phyloP scores from a whole-genome alignment of 2,888 invertebrate species.

The Ophion ellenae region DNA sequence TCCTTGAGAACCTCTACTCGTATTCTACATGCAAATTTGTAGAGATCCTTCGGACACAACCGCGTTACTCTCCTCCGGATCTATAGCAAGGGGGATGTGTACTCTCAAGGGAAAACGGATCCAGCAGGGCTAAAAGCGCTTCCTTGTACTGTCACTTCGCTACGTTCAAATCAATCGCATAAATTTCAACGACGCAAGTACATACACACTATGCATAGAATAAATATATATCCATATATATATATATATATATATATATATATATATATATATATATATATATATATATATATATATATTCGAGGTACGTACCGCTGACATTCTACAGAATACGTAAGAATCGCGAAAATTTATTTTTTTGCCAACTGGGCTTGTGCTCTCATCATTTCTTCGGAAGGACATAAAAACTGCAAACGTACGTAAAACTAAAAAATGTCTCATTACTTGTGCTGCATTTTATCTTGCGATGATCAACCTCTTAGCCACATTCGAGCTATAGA shows the following conservation, averaged over 20 bases:
- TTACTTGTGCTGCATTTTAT: neutral
- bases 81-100: conserved; percentile 75
- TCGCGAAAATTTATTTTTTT: conserved; percentile 40
- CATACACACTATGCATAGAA: conserved; percentile 1
- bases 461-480: neutral
- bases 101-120: conserved; percentile 78
- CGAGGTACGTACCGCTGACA: conserved; percentile 32
- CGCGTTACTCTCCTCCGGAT: conserved; percentile 71
- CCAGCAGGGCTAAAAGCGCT: conserved; percentile 83
- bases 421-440: neutral
- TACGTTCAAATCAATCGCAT: conserved; percentile 83
- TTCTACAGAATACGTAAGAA: conserved; percentile 36
- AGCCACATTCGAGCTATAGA: neutral
- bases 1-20: conserved; percentile 78
- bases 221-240: conserved; percentile 24
- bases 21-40: conserved; percentile 84
- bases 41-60: conserved; percentile 83
- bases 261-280: no score
- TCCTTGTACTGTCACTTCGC: conserved; percentile 84
- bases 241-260: neutral
- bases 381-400: conserved; percentile 10
- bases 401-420: neutral
- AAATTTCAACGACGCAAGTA: conserved; percentile 79
- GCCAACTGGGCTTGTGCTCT: neutral
- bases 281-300: conserved; percentile 36